These are phyloP conservation scores for Oenanthe melanoleuca DNA, from an alignment of 2,113 vertebrate genomes.

Conservation along the genomic window DNA sequence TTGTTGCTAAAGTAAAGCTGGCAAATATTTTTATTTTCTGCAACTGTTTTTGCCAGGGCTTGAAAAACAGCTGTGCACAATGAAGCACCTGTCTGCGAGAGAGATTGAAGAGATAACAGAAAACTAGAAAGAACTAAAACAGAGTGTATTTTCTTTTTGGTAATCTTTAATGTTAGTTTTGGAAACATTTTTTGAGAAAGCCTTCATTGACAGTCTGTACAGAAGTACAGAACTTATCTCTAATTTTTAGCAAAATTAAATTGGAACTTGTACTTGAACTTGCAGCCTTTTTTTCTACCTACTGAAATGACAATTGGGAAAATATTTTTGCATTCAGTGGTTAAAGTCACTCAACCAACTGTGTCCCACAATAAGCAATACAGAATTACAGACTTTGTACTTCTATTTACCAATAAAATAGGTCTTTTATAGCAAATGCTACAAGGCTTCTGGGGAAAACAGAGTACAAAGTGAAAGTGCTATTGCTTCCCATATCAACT, in stretches of 20 bases:
- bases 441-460: background rate
- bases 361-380: background rate
- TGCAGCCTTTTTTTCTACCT: background rate
- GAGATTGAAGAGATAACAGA: background rate
- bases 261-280: background rate
- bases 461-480: background rate
- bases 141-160: background rate
- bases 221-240: background rate
- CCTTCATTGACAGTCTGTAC: background rate
- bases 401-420: background rate
- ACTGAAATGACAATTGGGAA: background rate
- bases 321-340: conserved; percentile 30
- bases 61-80: conserved; percentile 6
- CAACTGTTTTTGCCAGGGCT: conserved; percentile 26
- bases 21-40: conserved; percentile 72
- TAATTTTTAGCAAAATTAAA: background rate
- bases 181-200: background rate
- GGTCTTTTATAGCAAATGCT: background rate
- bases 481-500: background rate
- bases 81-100: conserved; percentile 29
- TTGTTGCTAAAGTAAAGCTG: conserved; percentile 7
- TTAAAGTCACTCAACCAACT: background rate
- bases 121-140: background rate
- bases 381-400: background rate
- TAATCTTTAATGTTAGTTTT: background rate